Base-by-base conservation (phyloP, 2,113 vertebrate species). In the Corynorhinus townsendii region DNA sequence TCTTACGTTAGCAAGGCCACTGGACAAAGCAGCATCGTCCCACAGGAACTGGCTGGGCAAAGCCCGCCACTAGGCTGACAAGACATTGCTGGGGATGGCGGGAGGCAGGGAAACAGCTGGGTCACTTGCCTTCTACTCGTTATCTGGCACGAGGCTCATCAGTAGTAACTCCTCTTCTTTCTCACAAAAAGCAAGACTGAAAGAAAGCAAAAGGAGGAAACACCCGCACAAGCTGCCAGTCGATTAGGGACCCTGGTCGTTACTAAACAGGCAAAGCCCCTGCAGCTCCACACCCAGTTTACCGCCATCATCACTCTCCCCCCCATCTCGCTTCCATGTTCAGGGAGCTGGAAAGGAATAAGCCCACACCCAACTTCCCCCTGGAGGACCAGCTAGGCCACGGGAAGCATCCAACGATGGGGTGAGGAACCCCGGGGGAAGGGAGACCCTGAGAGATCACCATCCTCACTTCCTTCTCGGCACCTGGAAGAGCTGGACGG, bases 241-340 rank as follows among this genome's bases (percentile, higher is more conserved):
- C 49, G 71, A 66, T 56, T 71, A 90, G 96, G 75, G 90, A 87
- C 71, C 30, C 35, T 11, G 91, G 91, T 45, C 54, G 94, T 84
- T 89, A 93, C 85, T 83, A 95, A 49, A n/a, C 47, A 69, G 71
- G 85, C 82, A 92, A 89, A 90, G 73, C 92, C 76, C 59, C 93
- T 62, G 83, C 59, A 83, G 86, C 89, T 71, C 87, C 88, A 28
- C 47, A 59, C 86, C 59, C 38, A 90, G 76, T 93, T 87, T 85
- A 82, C 71, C 87, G 91, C 87, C 82, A 40, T 81, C 81, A 62
- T 56, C 87, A 68, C 22, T 40, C 75, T 68, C 86, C 30, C 47
- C 56, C 11, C 3, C 84, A 24, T 73, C 30, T 72, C 80, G 43
- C 66, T 26, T 72, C 62, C 33, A 6, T 6, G 49, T 17, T 62